phyloP scores from a whole-genome alignment of 2,888 invertebrate species.

The Conus canariensis region DNA sequence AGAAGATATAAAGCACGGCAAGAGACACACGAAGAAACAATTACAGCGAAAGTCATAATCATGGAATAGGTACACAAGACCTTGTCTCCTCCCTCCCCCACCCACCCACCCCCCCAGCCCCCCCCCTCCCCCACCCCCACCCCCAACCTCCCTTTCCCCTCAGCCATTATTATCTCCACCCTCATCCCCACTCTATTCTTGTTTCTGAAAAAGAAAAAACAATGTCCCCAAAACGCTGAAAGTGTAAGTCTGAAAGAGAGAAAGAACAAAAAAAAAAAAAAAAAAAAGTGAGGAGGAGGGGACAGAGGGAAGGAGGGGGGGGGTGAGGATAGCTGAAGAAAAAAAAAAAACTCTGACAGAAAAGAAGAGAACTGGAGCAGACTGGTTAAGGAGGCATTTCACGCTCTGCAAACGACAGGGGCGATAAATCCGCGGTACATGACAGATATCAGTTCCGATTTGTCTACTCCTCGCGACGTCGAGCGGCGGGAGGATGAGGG shows the following conservation, averaged over 20 bases:
- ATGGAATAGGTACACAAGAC: too few relatives aligned
- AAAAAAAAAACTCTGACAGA: not conserved
- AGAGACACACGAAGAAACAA: not conserved
- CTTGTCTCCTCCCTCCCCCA: too few relatives aligned
- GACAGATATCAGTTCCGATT: conserved; percentile 45
- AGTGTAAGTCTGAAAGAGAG: not conserved
- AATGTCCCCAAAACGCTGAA: too few relatives aligned
- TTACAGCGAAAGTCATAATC: too few relatives aligned
- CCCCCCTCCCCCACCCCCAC: too few relatives aligned
- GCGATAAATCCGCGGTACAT: conserved; percentile 44
- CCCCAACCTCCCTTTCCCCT: too few relatives aligned
- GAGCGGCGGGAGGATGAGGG: conserved; percentile 3
- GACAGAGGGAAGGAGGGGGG: not conserved
- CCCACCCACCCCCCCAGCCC: too few relatives aligned
- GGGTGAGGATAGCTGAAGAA: not conserved
- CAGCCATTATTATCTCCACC: too few relatives aligned
- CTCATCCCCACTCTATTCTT: too few relatives aligned
- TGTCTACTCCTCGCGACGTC: conserved; percentile 10
- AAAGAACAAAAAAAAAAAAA: not conserved
- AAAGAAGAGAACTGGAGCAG: not conserved
- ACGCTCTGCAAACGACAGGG: conserved; percentile 44
- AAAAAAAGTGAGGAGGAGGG: not conserved
- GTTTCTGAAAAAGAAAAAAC: not conserved
- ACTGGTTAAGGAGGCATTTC: conserved; percentile 39
- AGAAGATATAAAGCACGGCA: not conserved